Evolutionary conservation across 2,797 vertebrate genomes (phyloP), one percentile per base, ranked within the genome.

Genomic region (Emydoidea blandingii): DNA sequence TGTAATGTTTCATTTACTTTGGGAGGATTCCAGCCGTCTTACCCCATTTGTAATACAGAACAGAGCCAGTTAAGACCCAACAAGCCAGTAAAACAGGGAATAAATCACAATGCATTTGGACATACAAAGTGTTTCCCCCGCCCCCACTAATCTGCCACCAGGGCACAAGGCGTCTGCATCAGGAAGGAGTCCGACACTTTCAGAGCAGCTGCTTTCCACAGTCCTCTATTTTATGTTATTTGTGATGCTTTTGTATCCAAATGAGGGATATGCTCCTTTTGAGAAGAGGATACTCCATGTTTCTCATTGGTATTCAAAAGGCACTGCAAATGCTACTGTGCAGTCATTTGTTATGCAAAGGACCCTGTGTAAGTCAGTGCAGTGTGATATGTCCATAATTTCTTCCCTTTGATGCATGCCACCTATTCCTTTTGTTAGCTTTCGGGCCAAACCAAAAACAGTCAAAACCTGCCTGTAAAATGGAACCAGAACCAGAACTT

Each of bases 261-360:
- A 95, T 10, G 90, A 97, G 89, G 79, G 90, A 25, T 34, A 0
- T 90, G 85, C 83, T 97, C 79, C 89, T 95, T 92, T 83, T 53
- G 88, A 95, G 91, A 87, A 72, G 52, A 94, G 92, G 81, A 79
- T 91, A 72, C 91, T 98, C 95, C 78, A n/a, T 0, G 0, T 57
- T 86, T 86, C 93, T 97, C 95, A 96, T 97, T 98, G 94, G 88
- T 97, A 97, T 97, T 97, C 97, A 79, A 49, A 88, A 93, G 89
- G 92, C 95, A 74, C 85, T 74, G 86, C 86, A 91, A 97, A 97
- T 96, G 97, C 96, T 95, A 95, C 96, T 89, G 89, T 96, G 97
- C 89, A 93, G 92, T 93, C 87, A 90, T 96, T 97, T 97, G 97
- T 97, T 97, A 97, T 97, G 97, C 96, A 97, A 95, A 97, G 96